These are phyloP conservation scores for Parochlus steinenii DNA, from an alignment of 2,888 invertebrate species.

Conservation along the genomic window DNA sequence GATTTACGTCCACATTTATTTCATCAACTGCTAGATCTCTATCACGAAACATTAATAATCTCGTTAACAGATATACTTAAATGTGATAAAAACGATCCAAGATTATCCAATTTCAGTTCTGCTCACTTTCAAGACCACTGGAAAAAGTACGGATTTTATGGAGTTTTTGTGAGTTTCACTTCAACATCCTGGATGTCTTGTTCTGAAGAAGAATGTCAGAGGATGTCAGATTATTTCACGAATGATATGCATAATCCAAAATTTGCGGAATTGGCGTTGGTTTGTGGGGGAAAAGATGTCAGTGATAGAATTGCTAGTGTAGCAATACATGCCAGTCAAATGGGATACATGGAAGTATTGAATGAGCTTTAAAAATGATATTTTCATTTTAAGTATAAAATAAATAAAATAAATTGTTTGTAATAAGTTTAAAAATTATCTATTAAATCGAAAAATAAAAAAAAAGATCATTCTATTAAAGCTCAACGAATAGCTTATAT, in stretches of 20 bases:
- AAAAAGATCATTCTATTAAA: too few relatives aligned
- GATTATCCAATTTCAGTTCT: conserved; percentile 15
- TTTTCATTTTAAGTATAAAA: not conserved
- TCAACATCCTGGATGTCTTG: conserved; percentile 23
- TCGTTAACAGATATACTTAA: conserved; percentile 20
- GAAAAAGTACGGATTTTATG: conserved; percentile 25
- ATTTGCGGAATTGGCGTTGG: conserved; percentile 21
- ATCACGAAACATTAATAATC: conserved; percentile 20
- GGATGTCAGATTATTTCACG: conserved; percentile 22
- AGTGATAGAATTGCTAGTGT: conserved; percentile 20
- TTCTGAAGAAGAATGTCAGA: conserved; percentile 20
- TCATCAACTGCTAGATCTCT: conserved; percentile 19
- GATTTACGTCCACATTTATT: conserved; percentile 18
- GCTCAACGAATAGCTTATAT: too few relatives aligned
- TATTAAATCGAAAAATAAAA: too few relatives aligned
- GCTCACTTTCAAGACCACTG: conserved; percentile 23
- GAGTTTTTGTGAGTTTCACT: conserved; percentile 24
- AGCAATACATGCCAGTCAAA: conserved; percentile 23
- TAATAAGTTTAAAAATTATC: too few relatives aligned
- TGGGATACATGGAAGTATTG: conserved; percentile 24
- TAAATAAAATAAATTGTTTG: too few relatives aligned
- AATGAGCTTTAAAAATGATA: not conserved
- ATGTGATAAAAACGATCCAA: conserved; percentile 15
- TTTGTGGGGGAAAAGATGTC: conserved; percentile 23
- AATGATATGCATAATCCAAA: conserved; percentile 22